Conservation (phyloP, 1,140 invertebrate species). For the Pseudomyrmex concolor region DNA sequence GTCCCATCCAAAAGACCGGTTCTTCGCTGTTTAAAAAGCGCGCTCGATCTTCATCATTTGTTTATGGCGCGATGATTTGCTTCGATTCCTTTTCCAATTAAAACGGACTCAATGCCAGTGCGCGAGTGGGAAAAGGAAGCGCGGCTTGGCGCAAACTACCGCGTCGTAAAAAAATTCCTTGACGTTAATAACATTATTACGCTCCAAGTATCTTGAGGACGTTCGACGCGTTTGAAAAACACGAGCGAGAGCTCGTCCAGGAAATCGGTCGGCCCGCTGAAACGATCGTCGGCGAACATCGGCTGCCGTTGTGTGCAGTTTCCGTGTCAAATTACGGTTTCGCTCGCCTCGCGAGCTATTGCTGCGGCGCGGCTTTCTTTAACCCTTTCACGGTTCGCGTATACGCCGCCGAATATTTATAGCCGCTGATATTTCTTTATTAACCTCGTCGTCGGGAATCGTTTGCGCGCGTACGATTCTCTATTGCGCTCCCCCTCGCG, state of each 20-base stretch:
- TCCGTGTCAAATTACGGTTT: slow-evolving; percentile 64
- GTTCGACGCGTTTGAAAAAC: slow-evolving; percentile 19
- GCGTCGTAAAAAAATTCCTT: slow-evolving; percentile 65
- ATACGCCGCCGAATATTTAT: slow-evolving; percentile 44
- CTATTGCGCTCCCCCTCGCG: neutral
- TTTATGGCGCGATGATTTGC: slow-evolving; percentile 62
- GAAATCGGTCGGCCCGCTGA: slow-evolving; percentile 36
- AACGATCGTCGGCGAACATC: slow-evolving; percentile 48
- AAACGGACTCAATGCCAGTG: slow-evolving; percentile 55
- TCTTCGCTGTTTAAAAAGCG: slow-evolving; percentile 19
- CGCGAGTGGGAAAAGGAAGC: neutral
- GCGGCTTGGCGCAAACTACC: slow-evolving; percentile 63
- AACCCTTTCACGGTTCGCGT: slow-evolving; percentile 32
- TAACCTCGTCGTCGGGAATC: neutral
- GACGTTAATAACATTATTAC: slow-evolving; percentile 70
- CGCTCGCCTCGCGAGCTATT: slow-evolving; percentile 52
- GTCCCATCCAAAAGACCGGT: slow-evolving; percentile 61
- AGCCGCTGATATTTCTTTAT: slow-evolving; percentile 50
- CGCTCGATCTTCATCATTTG: slow-evolving; percentile 49
- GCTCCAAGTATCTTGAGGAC: slow-evolving; percentile 44
- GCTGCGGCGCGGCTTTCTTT: slow-evolving; percentile 25
- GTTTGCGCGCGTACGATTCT: slow-evolving; percentile 10
- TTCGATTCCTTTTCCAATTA: slow-evolving; percentile 65
- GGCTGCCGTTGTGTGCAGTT: slow-evolving; percentile 24
- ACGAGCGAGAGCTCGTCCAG: slow-evolving; percentile 18